Conservation (phyloP, 2,888 invertebrate genomes). For the Bombylius major region DNA sequence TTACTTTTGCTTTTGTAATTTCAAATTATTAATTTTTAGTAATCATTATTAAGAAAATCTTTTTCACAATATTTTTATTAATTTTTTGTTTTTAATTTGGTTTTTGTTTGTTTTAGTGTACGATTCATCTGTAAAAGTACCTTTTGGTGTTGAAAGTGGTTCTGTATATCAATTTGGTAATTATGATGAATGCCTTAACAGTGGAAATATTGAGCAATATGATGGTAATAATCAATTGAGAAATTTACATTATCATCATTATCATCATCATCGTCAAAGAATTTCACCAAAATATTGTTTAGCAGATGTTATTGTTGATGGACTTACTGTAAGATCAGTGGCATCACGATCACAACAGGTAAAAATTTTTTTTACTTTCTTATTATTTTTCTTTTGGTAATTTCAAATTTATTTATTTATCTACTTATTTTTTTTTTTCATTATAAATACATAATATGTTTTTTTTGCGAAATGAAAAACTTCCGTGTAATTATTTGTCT, state of each 20-base stretch:
- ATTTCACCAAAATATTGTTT: slow-evolving; percentile 48
- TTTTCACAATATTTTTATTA: background rate
- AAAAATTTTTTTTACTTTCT: background rate
- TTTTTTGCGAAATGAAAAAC: too few relatives aligned
- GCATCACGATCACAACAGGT: slow-evolving; percentile 13
- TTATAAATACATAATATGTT: too few relatives aligned
- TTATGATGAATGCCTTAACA: slow-evolving; percentile 54
- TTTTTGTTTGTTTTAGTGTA: slow-evolving; percentile 45
- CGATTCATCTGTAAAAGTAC: slow-evolving; percentile 58
- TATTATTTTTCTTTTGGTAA: too few relatives aligned
- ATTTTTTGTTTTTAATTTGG: slow-evolving; percentile 1
- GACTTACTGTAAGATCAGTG: slow-evolving; percentile 13
- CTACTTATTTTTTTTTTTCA: too few relatives aligned
- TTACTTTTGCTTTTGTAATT: too few relatives aligned
- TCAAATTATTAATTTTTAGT: too few relatives aligned
- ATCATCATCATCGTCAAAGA: background rate
- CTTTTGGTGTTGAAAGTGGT: slow-evolving; percentile 53
- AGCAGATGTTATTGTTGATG: slow-evolving; percentile 40
- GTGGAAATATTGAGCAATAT: slow-evolving; percentile 29
- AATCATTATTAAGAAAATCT: too few relatives aligned
- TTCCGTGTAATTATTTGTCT: too few relatives aligned
- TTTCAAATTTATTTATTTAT: too few relatives aligned
- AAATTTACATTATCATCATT: background rate
- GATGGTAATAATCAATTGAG: slow-evolving; percentile 12
- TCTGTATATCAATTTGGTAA: slow-evolving; percentile 59